phyloP scores from a whole-genome alignment of 2,113 vertebrate genomes.

The Mungos mungo region DNA sequence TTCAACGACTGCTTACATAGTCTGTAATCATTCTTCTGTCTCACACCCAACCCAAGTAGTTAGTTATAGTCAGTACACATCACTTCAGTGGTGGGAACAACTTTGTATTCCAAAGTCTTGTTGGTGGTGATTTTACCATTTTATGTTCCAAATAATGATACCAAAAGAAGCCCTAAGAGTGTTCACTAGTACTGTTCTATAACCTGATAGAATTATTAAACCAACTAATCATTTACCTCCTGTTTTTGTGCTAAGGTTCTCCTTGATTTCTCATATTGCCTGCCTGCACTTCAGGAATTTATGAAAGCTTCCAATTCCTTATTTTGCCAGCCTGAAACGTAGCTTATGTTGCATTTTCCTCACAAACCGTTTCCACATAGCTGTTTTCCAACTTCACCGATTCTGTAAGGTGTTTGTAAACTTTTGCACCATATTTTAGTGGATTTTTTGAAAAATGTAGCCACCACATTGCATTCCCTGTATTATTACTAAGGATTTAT shows the following conservation, averaged over 20 bases:
- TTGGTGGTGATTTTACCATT: not conserved
- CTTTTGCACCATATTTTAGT: not conserved
- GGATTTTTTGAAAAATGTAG: not conserved
- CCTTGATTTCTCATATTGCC: not conserved
- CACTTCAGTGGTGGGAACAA: not conserved
- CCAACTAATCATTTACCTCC: not conserved
- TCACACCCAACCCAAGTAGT: not conserved
- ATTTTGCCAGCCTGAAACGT: not conserved
- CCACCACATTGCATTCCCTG: conserved; percentile 31
- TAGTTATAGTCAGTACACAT: not conserved
- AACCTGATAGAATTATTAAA: conserved; percentile 1
- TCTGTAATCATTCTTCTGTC: not conserved
- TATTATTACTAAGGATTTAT: not conserved
- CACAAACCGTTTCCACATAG: not conserved
- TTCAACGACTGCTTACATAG: not conserved
- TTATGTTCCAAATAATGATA: not conserved
- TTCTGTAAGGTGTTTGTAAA: conserved; percentile 2
- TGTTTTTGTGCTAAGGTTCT: not conserved
- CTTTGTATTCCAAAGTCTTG: not conserved
- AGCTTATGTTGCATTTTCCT: not conserved
- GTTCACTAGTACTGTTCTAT: not conserved
- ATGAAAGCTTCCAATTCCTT: not conserved
- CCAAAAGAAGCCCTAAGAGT: not conserved
- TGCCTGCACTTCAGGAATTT: conserved; percentile 16
- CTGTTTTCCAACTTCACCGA: not conserved